A percentile compares a stretch with the other conserved stretches of the same genome.
These are phyloP conservation scores for Oscheius onirici DNA, from an alignment of 2,888 invertebrate genomes.

Conservation along the genomic window DNA sequence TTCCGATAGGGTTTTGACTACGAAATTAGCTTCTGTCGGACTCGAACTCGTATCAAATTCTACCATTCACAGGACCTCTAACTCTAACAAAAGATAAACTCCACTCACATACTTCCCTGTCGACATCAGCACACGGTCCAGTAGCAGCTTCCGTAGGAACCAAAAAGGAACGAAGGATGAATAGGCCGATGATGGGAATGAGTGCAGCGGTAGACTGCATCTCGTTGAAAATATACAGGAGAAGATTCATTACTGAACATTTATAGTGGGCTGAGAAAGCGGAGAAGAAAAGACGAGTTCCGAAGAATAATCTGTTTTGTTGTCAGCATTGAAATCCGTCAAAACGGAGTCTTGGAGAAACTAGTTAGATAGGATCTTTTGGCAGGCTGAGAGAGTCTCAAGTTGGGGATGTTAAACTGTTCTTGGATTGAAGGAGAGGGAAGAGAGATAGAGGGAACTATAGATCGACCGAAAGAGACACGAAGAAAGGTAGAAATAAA, in stretches of 20 bases:
- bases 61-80: too few species aligned
- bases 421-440: too few species aligned
- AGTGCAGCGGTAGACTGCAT: constrained; percentile 26
- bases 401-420: too few species aligned
- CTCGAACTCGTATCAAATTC: too few species aligned
- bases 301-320: neutral
- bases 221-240: constrained; percentile 30
- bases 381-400: too few species aligned
- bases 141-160: neutral
- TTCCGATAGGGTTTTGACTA: too few species aligned
- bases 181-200: constrained; percentile 29
- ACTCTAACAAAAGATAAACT: neutral
- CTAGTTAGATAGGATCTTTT: constrained; percentile 27
- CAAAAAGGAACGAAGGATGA: constrained; percentile 25
- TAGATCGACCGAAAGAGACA: neutral
- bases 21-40: too few species aligned
- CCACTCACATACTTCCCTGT: constrained; percentile 27
- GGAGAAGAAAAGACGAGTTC: neutral
- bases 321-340: neutral
- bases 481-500: neutral
- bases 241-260: constrained; percentile 31
- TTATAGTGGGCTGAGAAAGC: neutral
- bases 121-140: constrained; percentile 10
- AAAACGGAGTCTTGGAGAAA: neutral
- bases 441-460: neutral